Percentiles rank a stretch among this genome's conserved stretches.
phyloP scores from a whole-genome alignment of 2,113 vertebrate species.

The Hassar affinis region DNA sequence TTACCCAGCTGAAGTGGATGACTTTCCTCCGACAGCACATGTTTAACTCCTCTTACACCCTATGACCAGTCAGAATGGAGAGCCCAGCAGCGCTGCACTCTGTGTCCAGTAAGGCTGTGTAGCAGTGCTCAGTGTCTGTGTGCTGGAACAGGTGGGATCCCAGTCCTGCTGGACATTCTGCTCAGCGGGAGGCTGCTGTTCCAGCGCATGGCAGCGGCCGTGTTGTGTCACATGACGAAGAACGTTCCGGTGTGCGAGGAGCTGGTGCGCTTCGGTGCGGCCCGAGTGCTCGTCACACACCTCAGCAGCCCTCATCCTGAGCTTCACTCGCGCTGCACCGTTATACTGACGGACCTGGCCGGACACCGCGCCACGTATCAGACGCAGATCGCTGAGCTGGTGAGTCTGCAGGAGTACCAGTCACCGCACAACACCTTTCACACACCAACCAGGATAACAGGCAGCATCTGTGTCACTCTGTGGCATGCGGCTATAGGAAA shows the following conservation, averaged over 20 bases:
- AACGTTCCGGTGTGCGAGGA: conserved; percentile 54
- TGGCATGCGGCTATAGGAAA: neutral
- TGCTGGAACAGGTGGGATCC: conserved; percentile 64
- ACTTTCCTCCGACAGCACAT: neutral
- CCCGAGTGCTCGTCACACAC: conserved; percentile 65
- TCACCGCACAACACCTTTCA: neutral
- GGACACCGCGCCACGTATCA: conserved; percentile 59
- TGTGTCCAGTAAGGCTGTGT: neutral
- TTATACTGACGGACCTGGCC: conserved; percentile 72
- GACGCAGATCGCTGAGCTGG: conserved; percentile 63
- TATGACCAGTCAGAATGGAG: neutral
- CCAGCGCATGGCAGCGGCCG: conserved; percentile 66
- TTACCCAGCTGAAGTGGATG: neutral
- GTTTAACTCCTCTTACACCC: no score
- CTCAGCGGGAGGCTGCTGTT: conserved; percentile 56
- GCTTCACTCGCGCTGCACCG: conserved; percentile 70
- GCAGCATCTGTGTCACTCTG: neutral
- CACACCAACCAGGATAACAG: neutral
- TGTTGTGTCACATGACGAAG: conserved; percentile 73
- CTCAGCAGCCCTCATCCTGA: conserved; percentile 64
- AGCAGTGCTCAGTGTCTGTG: neutral
- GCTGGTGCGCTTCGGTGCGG: conserved; percentile 61
- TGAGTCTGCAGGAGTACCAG: conserved; percentile 50
- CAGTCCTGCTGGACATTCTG: conserved; percentile 67
- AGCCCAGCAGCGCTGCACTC: neutral